phyloP scores from a whole-genome alignment of 2,113 vertebrate species.

The Megalops atlanticus region DNA sequence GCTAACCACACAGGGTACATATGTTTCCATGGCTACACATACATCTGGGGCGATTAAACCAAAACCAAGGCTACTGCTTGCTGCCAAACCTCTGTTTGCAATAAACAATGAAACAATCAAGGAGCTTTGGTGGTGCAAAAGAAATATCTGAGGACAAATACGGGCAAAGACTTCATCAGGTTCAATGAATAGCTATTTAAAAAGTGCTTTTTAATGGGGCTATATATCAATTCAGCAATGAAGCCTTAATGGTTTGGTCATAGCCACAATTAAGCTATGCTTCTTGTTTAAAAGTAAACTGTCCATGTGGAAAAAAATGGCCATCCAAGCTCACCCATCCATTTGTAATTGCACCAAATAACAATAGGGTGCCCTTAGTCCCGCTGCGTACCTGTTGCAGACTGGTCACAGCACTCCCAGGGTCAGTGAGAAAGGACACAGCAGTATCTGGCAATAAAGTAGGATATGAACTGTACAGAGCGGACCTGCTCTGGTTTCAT shows the following conservation, averaged over 20 bases:
- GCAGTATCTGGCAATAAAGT: slow-evolving; percentile 29
- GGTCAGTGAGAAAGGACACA: slow-evolving; percentile 39
- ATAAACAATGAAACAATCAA: background rate
- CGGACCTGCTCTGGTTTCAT: too few relatives aligned
- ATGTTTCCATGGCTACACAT: slow-evolving; percentile 19
- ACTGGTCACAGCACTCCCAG: too few relatives aligned
- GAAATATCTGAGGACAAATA: background rate
- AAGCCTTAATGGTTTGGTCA: background rate
- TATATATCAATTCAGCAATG: background rate
- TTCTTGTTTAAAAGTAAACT: background rate
- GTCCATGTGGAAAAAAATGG: background rate
- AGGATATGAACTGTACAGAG: slow-evolving; percentile 50
- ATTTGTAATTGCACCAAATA: background rate
- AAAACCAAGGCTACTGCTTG: too few relatives aligned
- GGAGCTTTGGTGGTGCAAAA: background rate
- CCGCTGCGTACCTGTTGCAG: too few relatives aligned
- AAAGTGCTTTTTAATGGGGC: background rate
- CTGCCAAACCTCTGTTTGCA: background rate
- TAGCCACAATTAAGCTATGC: too few relatives aligned
- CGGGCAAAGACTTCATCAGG: background rate
- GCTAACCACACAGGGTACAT: too few relatives aligned
- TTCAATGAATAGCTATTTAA: background rate
- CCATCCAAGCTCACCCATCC: background rate
- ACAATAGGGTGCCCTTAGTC: background rate
- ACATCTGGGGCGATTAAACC: slow-evolving; percentile 1